Percentiles rank a stretch among this genome's conserved stretches.
Conservation (phyloP, 1,140 invertebrate genomes). For the Campodea augens region DNA sequence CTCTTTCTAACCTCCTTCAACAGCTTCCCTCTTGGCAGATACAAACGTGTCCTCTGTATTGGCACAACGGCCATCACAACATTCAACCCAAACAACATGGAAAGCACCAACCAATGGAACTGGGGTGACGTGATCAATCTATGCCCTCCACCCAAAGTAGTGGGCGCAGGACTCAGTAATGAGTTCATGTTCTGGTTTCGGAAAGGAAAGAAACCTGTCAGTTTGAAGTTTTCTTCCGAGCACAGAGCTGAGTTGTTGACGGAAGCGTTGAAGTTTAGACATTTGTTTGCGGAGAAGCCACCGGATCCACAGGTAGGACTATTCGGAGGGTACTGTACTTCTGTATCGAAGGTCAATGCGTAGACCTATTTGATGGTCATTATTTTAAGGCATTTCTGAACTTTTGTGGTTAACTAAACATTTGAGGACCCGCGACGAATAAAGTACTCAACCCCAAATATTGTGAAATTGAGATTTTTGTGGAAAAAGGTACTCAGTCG, state of each 20-base stretch:
- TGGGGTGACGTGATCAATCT: slow-evolving; percentile 65
- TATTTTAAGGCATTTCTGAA: slow-evolving; percentile 47
- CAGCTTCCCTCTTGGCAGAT: slow-evolving; percentile 36
- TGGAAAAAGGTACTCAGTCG: too few relatives aligned
- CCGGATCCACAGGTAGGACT: slow-evolving; percentile 10
- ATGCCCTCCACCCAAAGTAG: slow-evolving; percentile 37
- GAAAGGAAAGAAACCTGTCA: slow-evolving; percentile 56
- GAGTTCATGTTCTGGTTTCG: slow-evolving; percentile 18
- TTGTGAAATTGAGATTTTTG: too few relatives aligned
- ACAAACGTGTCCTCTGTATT: slow-evolving; percentile 93
- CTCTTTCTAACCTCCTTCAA: slow-evolving; percentile 8
- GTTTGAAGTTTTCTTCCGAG: slow-evolving; percentile 95
- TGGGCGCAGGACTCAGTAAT: slow-evolving; percentile 13
- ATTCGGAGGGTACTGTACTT: not conserved
- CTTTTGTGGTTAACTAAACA: slow-evolving; percentile 35
- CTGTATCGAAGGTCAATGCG: slow-evolving; percentile 9
- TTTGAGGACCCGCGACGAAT: too few relatives aligned
- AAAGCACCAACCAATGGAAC: slow-evolving; percentile 90
- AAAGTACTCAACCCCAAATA: too few relatives aligned
- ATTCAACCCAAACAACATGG: slow-evolving; percentile 82
- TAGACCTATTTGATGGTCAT: not conserved
- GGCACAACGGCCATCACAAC: slow-evolving; percentile 89
- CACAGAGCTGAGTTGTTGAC: slow-evolving; percentile 79
- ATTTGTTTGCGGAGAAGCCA: slow-evolving; percentile 38
- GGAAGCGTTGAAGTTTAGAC: slow-evolving; percentile 63